These are phyloP conservation scores for Coilia nasus DNA, from an alignment of 2,797 vertebrate species.

Conservation along the genomic window DNA sequence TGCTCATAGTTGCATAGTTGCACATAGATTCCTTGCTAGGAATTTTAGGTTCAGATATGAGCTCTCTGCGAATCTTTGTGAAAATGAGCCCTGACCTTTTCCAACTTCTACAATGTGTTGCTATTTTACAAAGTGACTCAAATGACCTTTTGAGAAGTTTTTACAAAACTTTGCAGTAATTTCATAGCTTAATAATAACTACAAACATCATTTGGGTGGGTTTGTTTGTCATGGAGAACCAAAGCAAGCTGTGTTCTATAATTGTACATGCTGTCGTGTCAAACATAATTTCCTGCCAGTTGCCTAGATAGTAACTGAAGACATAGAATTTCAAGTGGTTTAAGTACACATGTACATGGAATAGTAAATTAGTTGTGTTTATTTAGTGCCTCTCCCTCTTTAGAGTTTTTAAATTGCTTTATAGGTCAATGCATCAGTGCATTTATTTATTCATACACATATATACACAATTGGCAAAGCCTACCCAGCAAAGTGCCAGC, in stretches of 20 bases:
- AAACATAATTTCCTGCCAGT: background rate
- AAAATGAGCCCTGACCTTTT: background rate
- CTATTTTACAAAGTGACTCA: background rate
- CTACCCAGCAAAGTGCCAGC: no score
- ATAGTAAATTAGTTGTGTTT: background rate
- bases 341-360: background rate
- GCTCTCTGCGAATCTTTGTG: no score
- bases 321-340: no score
- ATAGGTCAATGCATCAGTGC: background rate
- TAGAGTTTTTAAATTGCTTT: background rate
- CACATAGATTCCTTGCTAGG: no score
- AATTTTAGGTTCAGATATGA: no score
- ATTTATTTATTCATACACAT: background rate
- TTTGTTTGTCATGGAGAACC: background rate
- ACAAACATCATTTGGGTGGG: background rate
- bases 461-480: background rate
- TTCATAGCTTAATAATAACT: background rate
- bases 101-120: background rate
- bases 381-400: background rate
- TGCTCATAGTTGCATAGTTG: no score
- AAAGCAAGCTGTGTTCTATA: background rate
- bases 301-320: background rate
- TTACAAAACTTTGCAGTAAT: background rate
- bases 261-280: background rate
- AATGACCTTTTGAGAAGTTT: slow-evolving; percentile 3